A percentile compares a stretch with the other conserved stretches of the same genome.
Conservation (phyloP, 2,797 vertebrate genomes). For the Phrynocephalus guinanensis region DNA sequence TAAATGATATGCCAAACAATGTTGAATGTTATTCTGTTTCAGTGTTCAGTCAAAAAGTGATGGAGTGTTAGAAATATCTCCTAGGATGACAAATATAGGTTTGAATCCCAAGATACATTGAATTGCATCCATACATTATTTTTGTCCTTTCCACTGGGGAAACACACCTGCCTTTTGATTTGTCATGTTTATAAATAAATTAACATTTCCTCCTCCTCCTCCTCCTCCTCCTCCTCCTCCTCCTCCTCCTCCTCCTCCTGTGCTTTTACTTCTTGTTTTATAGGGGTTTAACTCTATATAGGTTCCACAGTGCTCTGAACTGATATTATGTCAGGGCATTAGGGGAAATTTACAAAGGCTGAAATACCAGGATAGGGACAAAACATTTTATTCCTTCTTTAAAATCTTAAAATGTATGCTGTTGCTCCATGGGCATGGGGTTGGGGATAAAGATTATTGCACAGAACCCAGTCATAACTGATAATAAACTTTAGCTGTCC, state of each 20-base stretch:
- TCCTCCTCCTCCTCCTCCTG: neutral
- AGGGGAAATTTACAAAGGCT: neutral
- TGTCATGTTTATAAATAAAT: neutral
- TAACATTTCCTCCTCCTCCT: neutral
- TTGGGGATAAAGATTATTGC: neutral
- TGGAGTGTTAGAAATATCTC: neutral
- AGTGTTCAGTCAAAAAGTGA: neutral
- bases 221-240: neutral
- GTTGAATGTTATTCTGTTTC: neutral
- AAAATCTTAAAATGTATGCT: neutral
- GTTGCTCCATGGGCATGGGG: neutral
- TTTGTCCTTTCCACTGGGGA: neutral
- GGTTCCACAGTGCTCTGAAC: too few relatives aligned
- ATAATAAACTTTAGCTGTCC: constrained; percentile 39
- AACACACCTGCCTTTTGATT: neutral
- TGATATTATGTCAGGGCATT: too few relatives aligned
- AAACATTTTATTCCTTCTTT: neutral
- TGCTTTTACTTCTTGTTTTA: neutral
- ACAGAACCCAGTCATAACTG: constrained; percentile 32
- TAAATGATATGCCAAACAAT: neutral
- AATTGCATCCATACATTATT: neutral
- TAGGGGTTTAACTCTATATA: neutral
- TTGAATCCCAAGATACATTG: neutral
- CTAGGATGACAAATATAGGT: too few relatives aligned
- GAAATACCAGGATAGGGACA: neutral